Evolutionary conservation across 2,888 invertebrate species (phyloP).

Genomic region (Drosophila cognata): DNA sequence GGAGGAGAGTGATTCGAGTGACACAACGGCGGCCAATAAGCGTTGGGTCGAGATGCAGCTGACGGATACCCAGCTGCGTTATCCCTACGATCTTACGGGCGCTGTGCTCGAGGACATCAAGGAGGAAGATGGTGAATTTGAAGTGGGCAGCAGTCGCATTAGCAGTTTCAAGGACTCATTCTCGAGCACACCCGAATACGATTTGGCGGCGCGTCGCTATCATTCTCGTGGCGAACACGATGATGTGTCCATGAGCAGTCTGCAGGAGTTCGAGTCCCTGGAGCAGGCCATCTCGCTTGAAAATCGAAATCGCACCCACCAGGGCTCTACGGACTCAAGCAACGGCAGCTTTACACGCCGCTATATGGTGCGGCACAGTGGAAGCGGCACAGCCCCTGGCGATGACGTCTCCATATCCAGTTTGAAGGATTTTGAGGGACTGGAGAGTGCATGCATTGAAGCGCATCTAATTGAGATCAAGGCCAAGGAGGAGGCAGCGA

Average conservation of each 20-base stretch:
- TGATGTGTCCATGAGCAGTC: conserved; percentile 95
- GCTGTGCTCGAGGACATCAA: conserved; percentile 96
- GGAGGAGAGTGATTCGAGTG: conserved; percentile 87
- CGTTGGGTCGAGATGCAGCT: conserved; percentile 96
- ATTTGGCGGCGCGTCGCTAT: conserved; percentile 93
- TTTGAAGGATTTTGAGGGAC: conserved; percentile 95
- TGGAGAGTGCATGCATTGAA: conserved; percentile 94
- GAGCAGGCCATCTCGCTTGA: conserved; percentile 94
- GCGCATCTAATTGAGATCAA: conserved; percentile 93
- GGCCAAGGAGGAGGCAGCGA: conserved; percentile 93
- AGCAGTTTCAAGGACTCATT: conserved; percentile 95
- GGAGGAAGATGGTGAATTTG: conserved; percentile 96
- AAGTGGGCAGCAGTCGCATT: conserved; percentile 89
- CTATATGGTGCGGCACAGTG: conserved; percentile 89
- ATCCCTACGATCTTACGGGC: conserved; percentile 92
- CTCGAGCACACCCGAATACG: conserved; percentile 96
- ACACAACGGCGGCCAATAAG: conserved; percentile 90
- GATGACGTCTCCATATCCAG: conserved; percentile 95
- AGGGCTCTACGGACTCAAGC: conserved; percentile 94
- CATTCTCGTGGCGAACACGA: conserved; percentile 93
- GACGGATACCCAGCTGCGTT: conserved; percentile 87
- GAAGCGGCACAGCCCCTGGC: conserved; percentile 85
- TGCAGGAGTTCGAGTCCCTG: conserved; percentile 97
- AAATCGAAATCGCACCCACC: conserved; percentile 88
- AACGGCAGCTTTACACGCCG: conserved; percentile 92